Conservation (phyloP, 2,113 vertebrate genomes). For the Leucopsar rothschildi region DNA sequence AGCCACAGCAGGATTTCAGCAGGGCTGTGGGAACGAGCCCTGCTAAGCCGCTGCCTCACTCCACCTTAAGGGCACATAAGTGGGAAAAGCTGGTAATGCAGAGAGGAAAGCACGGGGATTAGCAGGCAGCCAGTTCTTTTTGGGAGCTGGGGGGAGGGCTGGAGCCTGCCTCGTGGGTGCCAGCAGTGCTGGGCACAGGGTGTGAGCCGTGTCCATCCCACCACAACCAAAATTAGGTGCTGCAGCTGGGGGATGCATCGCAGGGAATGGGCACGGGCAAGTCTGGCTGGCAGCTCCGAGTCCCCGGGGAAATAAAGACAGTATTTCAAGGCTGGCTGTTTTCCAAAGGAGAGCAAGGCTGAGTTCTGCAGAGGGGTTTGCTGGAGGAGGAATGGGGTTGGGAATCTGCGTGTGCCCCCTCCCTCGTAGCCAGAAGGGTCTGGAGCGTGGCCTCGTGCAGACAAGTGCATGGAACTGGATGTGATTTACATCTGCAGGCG, state of each 20-base stretch:
- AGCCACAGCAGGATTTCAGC: not conserved
- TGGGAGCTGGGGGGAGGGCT: not conserved
- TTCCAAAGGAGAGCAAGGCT: not conserved
- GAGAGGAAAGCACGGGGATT: not conserved
- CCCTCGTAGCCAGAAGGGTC: not conserved
- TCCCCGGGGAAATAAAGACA: not conserved
- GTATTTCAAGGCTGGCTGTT: not conserved
- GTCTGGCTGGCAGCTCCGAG: not conserved
- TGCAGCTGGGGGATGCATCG: not conserved
- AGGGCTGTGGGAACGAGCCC: not conserved
- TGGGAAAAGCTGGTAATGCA: not conserved
- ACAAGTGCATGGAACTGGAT: not conserved
- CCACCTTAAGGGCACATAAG: conserved; percentile 16
- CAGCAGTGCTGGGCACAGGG: not conserved
- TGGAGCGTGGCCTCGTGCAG: not conserved
- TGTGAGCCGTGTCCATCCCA: not conserved
- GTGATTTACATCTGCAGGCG: not conserved
- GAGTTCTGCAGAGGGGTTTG: not conserved
- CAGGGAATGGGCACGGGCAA: not conserved
- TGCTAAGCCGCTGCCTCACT: conserved; percentile 23
- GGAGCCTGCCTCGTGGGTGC: not conserved
- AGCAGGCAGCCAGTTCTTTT: not conserved
- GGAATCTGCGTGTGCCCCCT: not conserved
- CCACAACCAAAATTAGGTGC: not conserved
- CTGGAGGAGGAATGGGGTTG: not conserved